Evolutionary conservation across 2,888 invertebrate genomes (phyloP), one percentile per base, ranked within the genome.

Genomic region (Vesta saturnalis): DNA sequence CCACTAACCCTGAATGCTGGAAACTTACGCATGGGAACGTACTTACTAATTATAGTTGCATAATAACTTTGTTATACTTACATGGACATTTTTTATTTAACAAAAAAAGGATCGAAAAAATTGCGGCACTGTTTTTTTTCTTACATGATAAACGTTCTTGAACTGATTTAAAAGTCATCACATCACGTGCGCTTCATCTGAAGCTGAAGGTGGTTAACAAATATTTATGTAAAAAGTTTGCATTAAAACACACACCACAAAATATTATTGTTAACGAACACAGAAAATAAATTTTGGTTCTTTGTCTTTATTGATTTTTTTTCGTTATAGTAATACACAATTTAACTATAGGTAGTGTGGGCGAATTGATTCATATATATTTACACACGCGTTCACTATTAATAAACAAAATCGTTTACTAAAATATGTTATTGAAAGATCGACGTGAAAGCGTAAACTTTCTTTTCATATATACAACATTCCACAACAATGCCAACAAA

Each of bases 1-100:
- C 71, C 59, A 71, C 71, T 71, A 67, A 71, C 71, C 71, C 69
- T 71, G 69, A 71, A 71, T 65, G 49, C 61, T 59, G 71, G 71
- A 69, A 65, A 66, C 65, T 66, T 59, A 66, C 68, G 60, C 71
- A 61, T 57, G 57, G 58, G 52, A 56, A 64, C 47, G 21, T 57
- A 65, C 60, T 23, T 58, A 60, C 60, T 64, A 64, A 56, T 64
- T 64, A 62, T 52, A 60, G 46, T 67, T 70, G 70, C 67, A 70
- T 64, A 67, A 66, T 63, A 58, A 23, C 47, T 35, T 43, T 47
- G 55, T 61, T 61, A 66, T 70, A 70, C 70, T 70, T 70, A 70
- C 70, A 57, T 60, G 56, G 15, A 22, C 56, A 56, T 56, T 56
- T 56, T 56, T 43, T 30, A 5, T 6, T 6, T 1, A 18, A 58